Evolutionary conservation across 1,140 invertebrate genomes (phyloP), one percentile per base, ranked within the genome.

Genomic region (Drosophila kurseongensis): DNA sequence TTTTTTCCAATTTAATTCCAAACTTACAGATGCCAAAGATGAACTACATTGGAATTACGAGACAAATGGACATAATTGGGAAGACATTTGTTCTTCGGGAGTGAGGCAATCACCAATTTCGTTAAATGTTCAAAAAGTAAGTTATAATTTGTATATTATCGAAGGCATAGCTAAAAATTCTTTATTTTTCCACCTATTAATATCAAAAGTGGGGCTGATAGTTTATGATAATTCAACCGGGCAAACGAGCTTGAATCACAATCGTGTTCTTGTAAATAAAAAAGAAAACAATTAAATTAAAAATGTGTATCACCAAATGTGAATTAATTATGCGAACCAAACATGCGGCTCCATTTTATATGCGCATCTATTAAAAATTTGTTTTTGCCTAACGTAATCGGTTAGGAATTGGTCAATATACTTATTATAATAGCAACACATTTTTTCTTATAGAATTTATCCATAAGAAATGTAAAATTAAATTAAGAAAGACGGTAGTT

Each of bases 101-200:
- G 8, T 42, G 5, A 48, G 57, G 6, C 81, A 85, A 41, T 85
- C 81, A 1, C 81, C 81, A 18, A 55, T 85, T 29, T 61, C 73
- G 7, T 45, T 85, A 14, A 56, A 42, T 8, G 32, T 42, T 27
- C 61, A 76, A 27, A 76, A 59, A 14, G 73, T 76, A 14, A 68
- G 73, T 66, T 29, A 6, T 13, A 41, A 32, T 32, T 7, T 32
- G 6, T 32, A 32, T 32, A 32, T 8, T 4, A 32, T 7, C 8
- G 6, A 32, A 32, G 29, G 1, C 2, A 32, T 32, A 32, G 0
- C 1, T 32, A 4, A 23, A 23, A 23, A 16, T 45, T 45, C 0
- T 18, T 45, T 1, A 23, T 45, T 9, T 18, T 12, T 35, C 3
- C 13, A 10, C 40, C 14, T 45, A 5, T 32, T 7, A 32, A 8